Percentiles rank a stretch among this genome's conserved stretches.
Evolutionary conservation across 2,888 invertebrate species (phyloP).

Genomic region (Parapristionchus giblindavisi): DNA sequence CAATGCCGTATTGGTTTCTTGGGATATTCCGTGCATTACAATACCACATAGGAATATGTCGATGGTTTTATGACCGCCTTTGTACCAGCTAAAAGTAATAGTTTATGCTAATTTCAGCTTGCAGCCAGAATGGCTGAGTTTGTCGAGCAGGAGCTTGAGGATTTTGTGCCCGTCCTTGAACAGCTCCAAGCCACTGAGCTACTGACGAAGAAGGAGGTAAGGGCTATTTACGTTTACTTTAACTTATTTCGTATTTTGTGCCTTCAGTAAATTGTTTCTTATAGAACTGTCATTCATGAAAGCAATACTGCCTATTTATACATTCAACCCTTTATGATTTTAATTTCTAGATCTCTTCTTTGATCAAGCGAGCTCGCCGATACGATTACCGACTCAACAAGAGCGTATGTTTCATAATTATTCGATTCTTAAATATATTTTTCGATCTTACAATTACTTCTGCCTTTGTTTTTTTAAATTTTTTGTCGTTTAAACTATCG

Average conservation of each 20-base stretch:
- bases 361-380: conserved; percentile 28
- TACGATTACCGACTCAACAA: conserved; percentile 32
- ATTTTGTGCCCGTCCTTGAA: conserved; percentile 35
- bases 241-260: background rate
- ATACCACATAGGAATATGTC: no score
- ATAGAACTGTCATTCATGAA: no score
- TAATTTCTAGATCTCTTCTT: background rate
- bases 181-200: conserved; percentile 31
- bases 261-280: background rate
- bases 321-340: background rate
- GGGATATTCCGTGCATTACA: no score
- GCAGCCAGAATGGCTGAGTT: conserved; percentile 40
- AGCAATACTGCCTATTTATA: background rate
- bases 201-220: conserved; percentile 25
- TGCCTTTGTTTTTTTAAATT: background rate
- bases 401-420: conserved; percentile 1
- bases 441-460: background rate
- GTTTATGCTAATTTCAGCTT: no score
- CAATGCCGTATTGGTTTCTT: no score
- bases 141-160: conserved; percentile 35
- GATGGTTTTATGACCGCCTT: no score
- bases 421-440: background rate
- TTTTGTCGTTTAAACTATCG: no score
- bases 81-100: no score
- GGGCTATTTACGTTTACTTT: background rate